Percentiles rank a stretch among this genome's conserved stretches.
These are phyloP conservation scores for Crypturellus undulatus DNA, from an alignment of 2,113 vertebrate species.

Conservation along the genomic window DNA sequence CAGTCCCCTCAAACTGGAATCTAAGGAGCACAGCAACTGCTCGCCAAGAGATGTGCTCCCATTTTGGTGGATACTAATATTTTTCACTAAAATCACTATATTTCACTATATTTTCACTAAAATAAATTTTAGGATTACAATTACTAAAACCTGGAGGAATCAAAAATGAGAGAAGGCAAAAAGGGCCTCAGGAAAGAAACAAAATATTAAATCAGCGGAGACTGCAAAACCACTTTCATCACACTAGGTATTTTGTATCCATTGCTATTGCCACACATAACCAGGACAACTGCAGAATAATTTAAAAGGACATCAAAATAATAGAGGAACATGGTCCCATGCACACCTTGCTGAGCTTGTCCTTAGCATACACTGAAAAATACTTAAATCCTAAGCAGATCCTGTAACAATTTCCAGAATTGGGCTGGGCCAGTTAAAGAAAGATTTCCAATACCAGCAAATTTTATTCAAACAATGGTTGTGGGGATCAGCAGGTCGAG, in stretches of 20 bases:
- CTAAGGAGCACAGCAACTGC: background rate
- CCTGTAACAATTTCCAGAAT: background rate
- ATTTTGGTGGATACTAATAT: background rate
- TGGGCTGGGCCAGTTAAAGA: background rate
- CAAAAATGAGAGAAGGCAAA: background rate
- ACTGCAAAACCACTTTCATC: background rate
- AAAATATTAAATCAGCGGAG: background rate
- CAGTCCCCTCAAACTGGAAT: background rate
- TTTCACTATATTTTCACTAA: background rate
- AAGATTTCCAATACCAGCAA: background rate
- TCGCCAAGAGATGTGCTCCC: background rate
- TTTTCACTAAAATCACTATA: background rate
- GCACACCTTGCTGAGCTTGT: background rate
- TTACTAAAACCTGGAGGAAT: background rate
- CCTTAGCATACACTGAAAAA: background rate
- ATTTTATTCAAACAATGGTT: background rate
- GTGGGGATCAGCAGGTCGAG: background rate
- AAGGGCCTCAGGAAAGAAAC: background rate
- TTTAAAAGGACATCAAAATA: background rate
- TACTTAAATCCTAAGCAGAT: background rate
- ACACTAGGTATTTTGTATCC: background rate
- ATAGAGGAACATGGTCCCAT: background rate
- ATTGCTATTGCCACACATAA: background rate
- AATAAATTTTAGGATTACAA: background rate
- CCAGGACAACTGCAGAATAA: background rate